Evolutionary conservation across 2,797 vertebrate genomes (phyloP), one percentile per base, ranked within the genome.

Genomic region (Cynopterus sphinx): DNA sequence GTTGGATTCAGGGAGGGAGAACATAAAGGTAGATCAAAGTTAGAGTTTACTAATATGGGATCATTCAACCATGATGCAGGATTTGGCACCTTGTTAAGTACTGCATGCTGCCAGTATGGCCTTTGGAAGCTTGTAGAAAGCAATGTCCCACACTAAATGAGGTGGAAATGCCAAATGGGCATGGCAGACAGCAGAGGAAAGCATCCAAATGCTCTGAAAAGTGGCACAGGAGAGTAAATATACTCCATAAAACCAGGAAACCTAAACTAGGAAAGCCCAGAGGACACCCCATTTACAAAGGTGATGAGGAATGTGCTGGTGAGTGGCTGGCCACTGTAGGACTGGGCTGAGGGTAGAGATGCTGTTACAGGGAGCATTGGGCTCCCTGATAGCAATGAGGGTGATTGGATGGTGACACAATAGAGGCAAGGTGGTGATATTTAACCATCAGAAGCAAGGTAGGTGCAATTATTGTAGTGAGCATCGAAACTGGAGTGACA

Each of bases 91-190:
- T 6, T 36, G 63, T 6, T 24, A 74, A 39, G 73, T 11, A 73
- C 24, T 73, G 33, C 12, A 15, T n/a, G 31, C 24, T 33, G 11
- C 71, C 21, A 26, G 43, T 21, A 22, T n/a, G 55, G 41, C 61
- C 49, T 74, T 79, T 36, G 24, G 49, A 87, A 84, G 49, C 31
- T 51, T 13, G 5, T 67, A 19, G 39, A 90, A 71, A 94, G n/a
- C 43, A 53, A 1, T 13, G 10, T 9, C 31, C 39, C 70, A 33
- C 59, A n/a, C 61, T 21, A 21, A 84, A 33, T 67, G 59, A 11
- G 79, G 57, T 82, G 57, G 46, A 53, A 75, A 36, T 61, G 33
- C 63, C 81, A 81, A 24, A 5, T 31, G 55, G 61, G 55, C 24
- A 4, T 3, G 31, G 53, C 39, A 86, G 87, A 82, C 31, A 41